Evolutionary conservation across 1,140 invertebrate genomes (phyloP), one percentile per base, ranked within the genome.

Genomic region (Lasaia peninsularis): DNA sequence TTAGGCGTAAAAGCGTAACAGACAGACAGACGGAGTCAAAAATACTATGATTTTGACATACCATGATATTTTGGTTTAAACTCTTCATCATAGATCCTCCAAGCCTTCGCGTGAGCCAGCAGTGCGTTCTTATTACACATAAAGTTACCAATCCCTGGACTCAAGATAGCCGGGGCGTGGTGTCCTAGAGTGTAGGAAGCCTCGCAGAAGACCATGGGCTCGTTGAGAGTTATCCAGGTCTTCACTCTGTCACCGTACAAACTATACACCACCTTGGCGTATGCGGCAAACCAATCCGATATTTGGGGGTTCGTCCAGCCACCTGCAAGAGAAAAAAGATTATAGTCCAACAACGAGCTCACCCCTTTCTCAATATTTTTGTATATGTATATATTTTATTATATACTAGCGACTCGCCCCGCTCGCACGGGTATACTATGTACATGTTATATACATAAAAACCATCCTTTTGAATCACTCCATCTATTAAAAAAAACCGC

Each of bases 61-160:
- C 90, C 91, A 82, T 60, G 14, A 56, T 69, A 63, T 24, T 52
- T 28, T 3, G 24, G 6, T 28, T 56, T 64, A n/a, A 60, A 74
- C 4, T 70, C 58, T 12, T 62, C 4, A 18, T 69, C 62, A 33
- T 94, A 94, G 52, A 94, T 80, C 58, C 89, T 88, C 44, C 89
- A 92, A 7, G 87, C 90, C 69, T 86, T 90, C 0, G 91, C 91
- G 63, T 93, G 92, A 0, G 92, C 89, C 57, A 89, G 78, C 2
- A 93, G 57, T 3, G 89, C 20, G 62, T 89, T 91, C 62, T 92
- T 91, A 2, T 63, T 84, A 49, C 91, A 91, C 3, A 89, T 55
- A 56, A 91, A 92, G 10, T 83, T 74, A 0, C 78, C 89, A 14
- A 89, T 77, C 2, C 87, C 89, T 16, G 34, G 35, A 8, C 58